Conservation (phyloP, 2,888 invertebrate species). For the Stegophylla sp. region DNA sequence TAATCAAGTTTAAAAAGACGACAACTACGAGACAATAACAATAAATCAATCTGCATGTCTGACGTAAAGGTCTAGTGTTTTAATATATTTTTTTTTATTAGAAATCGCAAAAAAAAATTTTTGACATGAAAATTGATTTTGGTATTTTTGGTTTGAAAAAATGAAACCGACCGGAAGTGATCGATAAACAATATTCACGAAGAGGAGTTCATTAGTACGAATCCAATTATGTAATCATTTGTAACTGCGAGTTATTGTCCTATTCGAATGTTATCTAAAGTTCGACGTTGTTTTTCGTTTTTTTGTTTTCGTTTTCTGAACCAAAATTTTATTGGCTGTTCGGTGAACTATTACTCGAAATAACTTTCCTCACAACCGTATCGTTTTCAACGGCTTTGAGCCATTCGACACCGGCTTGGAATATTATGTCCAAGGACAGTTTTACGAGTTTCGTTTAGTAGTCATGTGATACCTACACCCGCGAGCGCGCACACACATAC, state of each 20-base stretch:
- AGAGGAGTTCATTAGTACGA: not conserved
- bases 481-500: not conserved
- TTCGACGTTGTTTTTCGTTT: not conserved
- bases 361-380: not conserved
- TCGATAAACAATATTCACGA: not conserved
- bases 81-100: slow-evolving; percentile 21
- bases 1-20: slow-evolving; percentile 33
- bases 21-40: slow-evolving; percentile 7
- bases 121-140: not conserved
- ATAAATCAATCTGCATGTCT: slow-evolving; percentile 24
- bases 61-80: not conserved
- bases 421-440: not conserved
- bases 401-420: not conserved
- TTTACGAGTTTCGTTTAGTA: slow-evolving; percentile 34
- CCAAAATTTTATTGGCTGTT: not conserved
- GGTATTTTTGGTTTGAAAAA: not conserved
- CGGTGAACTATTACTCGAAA: not conserved
- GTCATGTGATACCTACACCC: slow-evolving; percentile 7
- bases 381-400: slow-evolving; percentile 6
- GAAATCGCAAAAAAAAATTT: not conserved
- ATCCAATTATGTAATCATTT: not conserved
- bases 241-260: not conserved
- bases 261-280: not conserved
- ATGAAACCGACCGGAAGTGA: slow-evolving; percentile 14
- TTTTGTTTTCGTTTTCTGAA: not conserved